phyloP scores from a whole-genome alignment of 2,888 invertebrate genomes.

The Drosophila peninsularis region DNA sequence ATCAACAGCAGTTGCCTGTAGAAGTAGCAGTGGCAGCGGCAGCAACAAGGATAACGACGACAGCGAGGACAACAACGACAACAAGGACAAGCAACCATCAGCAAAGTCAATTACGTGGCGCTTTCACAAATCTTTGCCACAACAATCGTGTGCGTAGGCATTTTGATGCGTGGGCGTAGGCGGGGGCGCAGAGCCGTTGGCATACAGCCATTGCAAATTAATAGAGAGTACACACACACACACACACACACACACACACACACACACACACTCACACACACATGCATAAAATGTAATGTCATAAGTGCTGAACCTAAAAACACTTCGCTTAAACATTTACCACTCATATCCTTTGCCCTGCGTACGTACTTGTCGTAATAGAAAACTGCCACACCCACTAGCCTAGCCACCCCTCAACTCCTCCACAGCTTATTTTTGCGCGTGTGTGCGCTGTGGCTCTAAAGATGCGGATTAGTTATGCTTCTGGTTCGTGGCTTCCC shows the following conservation, averaged over 20 bases:
- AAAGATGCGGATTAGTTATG: constrained; percentile 74
- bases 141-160: constrained; percentile 67
- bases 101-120: constrained; percentile 77
- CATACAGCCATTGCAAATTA: constrained; percentile 71
- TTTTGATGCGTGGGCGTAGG: constrained; percentile 29
- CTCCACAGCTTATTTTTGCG: not conserved
- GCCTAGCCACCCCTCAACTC: not conserved
- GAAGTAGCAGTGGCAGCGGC: not conserved
- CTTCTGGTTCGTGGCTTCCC: constrained; percentile 61
- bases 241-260: constrained; percentile 24
- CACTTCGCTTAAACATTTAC: constrained; percentile 74
- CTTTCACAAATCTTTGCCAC: constrained; percentile 75
- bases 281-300: constrained; percentile 75
- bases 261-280: constrained; percentile 17
- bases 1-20: constrained; percentile 26
- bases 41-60: constrained; percentile 17
- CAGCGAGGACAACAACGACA: constrained; percentile 26
- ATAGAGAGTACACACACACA: constrained; percentile 60
- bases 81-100: constrained; percentile 45
- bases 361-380: constrained; percentile 49
- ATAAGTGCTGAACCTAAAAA: constrained; percentile 79
- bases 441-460: constrained; percentile 27
- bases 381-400: constrained; percentile 40
- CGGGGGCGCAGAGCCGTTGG: constrained; percentile 14
- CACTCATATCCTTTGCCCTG: constrained; percentile 56